phyloP scores from a whole-genome alignment of 2,113 vertebrate genomes.

The Tragelaphus strepsiceros region DNA sequence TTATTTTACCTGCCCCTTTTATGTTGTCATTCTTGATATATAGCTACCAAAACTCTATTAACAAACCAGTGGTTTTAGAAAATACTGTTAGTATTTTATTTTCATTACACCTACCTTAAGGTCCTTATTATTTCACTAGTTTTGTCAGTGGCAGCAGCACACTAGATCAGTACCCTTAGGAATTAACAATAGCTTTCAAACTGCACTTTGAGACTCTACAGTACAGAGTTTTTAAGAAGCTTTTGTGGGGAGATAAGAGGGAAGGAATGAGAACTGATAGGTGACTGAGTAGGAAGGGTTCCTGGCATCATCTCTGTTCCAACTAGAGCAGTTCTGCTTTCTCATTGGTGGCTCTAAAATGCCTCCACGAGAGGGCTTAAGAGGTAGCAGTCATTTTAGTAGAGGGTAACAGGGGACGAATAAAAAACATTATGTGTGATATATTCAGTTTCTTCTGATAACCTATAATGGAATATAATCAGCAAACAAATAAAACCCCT shows the following conservation, averaged over 20 bases:
- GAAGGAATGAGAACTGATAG: background rate
- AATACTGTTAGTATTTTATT: conserved; percentile 12
- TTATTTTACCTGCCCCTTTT: background rate
- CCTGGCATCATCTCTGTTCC: background rate
- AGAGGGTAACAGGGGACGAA: background rate
- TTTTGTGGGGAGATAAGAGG: background rate
- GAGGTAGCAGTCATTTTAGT: background rate
- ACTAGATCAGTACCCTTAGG: background rate
- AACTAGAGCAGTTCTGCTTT: background rate
- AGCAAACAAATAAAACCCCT: background rate
- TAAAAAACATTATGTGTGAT: background rate
- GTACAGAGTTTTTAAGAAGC: background rate
- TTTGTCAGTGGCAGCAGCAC: background rate
- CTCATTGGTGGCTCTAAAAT: background rate
- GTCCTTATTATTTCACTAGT: background rate
- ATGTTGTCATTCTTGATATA: background rate
- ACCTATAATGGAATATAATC: background rate
- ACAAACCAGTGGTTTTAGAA: background rate
- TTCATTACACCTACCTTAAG: background rate
- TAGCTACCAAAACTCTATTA: background rate
- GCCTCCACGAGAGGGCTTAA: background rate
- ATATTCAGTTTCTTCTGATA: background rate
- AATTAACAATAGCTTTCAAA: background rate
- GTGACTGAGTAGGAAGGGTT: background rate
- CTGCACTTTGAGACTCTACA: background rate